Conservation (phyloP, 2,113 vertebrate genomes). For the Haliaeetus leucogaster region DNA sequence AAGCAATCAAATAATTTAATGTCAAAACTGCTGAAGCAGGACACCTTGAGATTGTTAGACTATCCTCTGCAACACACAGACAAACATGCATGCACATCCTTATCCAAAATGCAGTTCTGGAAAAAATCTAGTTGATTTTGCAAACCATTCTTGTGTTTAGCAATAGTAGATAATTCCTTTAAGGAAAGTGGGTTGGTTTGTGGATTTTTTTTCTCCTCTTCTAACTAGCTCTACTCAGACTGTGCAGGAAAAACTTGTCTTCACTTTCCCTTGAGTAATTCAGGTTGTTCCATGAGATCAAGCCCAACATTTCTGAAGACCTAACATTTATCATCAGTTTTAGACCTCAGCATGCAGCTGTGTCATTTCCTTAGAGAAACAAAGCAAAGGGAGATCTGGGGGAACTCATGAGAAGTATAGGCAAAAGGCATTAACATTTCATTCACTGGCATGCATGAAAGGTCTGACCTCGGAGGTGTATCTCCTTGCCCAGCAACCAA, state of each 20-base stretch:
- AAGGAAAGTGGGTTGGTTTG: background rate
- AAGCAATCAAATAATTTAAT: background rate
- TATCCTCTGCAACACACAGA: background rate
- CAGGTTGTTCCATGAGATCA: background rate
- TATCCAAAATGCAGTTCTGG: background rate
- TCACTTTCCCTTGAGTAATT: background rate
- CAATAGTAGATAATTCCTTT: background rate
- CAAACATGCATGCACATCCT: background rate
- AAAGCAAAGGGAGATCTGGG: background rate
- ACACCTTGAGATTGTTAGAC: background rate
- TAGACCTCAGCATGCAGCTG: background rate
- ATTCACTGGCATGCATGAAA: background rate
- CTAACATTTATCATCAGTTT: background rate
- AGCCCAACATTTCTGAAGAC: background rate
- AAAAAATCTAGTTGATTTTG: background rate
- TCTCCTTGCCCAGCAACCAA: accelerated
- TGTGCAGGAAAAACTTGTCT: background rate
- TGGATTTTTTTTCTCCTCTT: background rate
- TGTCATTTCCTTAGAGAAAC: background rate
- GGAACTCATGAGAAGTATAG: background rate
- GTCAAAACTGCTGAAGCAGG: background rate
- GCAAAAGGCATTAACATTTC: background rate
- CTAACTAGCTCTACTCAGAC: background rate
- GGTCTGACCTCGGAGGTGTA: background rate
- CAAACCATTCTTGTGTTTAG: background rate